phyloP scores from a whole-genome alignment of 2,888 invertebrate genomes.

The Eilema caniola region DNA sequence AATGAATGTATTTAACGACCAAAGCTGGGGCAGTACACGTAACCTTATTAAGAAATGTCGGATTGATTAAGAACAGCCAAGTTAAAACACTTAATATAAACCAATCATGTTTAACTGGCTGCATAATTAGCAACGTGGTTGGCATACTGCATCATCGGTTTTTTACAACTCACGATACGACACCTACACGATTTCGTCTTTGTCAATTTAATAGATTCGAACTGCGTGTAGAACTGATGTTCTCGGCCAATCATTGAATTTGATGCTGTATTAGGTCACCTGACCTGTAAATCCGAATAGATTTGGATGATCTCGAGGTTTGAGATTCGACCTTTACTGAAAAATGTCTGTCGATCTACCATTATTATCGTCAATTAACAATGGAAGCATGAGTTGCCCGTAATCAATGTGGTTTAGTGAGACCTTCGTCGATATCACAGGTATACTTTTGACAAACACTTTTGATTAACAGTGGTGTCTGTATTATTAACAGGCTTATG shows the following conservation, averaged over 20 bases:
- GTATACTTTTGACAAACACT: no score
- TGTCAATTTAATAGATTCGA: background rate
- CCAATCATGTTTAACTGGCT: constrained; percentile 42
- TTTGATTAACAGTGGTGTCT: no score
- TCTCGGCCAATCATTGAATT: background rate
- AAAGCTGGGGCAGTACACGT: constrained; percentile 29
- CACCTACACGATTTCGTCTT: background rate
- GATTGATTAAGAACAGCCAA: constrained; percentile 28
- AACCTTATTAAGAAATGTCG: constrained; percentile 36
- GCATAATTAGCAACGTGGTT: constrained; percentile 45
- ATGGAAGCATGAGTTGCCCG: background rate
- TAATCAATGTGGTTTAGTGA: background rate
- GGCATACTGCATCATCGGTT: constrained; percentile 7
- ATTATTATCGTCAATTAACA: background rate
- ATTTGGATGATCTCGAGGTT: background rate
- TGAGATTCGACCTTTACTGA: no score
- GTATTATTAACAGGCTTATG: no score
- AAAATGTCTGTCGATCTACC: background rate
- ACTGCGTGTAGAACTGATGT: background rate
- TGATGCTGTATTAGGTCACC: background rate
- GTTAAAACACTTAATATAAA: constrained; percentile 44
- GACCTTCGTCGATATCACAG: background rate
- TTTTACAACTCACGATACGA: constrained; percentile 13
- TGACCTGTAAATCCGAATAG: background rate
- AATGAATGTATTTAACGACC: constrained; percentile 4